Base-by-base conservation (phyloP, 2,113 vertebrate genomes). In the Ahaetulla prasina region DNA sequence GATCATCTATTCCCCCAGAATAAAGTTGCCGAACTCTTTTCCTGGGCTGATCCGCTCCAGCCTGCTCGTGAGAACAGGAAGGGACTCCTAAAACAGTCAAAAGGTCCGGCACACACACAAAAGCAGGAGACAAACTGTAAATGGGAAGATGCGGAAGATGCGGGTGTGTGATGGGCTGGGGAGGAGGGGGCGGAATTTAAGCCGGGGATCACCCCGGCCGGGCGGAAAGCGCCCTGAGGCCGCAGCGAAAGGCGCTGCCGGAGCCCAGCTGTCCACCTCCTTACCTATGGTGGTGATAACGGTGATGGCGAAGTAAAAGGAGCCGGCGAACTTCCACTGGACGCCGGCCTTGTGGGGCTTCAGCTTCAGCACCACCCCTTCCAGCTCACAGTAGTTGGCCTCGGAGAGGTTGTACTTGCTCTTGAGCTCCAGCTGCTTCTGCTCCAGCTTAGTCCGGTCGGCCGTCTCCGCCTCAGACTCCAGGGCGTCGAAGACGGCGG, bases 251-350 rank as follows among this genome's bases (percentile, higher is more conserved):
- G 6, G 2, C 3, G 16, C 90, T 55, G 3, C 94, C n/a, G 91
- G 54, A 30, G 39, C 50, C 49, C 0, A 2, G 18, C 35, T 47
- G 18, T 60, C 94, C 23, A 0, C 84, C 23, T 3, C 84, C 95
- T 96, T 98, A 99, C 99, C 99, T 97, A 99, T 99, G 45, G 99
- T 99, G 47, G 99, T 99, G 97, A 99, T 99, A 96, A 99, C 99
- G 92, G 99, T 99, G 97, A 99, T 99, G 97, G 99, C 99, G 97
- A 99, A 99, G 96, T 99, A 99, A 96, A 99, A 99, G 68, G 99
- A 99, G 39, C 99, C 99, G 85, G 99, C 98, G 97, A 99, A 99
- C 95, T 96, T 97, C 99, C 99, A 99, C 98, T 99, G 99, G 94
- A 99, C 97, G 30, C 99, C 99, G 92, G 98, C 98, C 97, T 99